Conservation (phyloP, 2,113 vertebrate genomes). For the Aleadryas rufinucha region DNA sequence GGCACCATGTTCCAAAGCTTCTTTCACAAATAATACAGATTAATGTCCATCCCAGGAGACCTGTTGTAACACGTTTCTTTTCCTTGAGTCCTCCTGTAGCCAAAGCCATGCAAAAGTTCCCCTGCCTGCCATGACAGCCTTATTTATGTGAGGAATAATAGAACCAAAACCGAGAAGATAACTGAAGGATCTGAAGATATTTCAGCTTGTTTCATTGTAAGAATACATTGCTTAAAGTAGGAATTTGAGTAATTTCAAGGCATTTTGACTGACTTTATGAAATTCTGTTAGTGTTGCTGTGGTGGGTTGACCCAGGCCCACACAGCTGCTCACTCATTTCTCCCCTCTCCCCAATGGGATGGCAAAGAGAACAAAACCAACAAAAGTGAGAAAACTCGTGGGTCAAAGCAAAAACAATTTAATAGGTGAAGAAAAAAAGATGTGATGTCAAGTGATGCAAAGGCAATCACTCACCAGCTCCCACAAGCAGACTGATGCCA, state of each 20-base stretch:
- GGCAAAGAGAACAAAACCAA: background rate
- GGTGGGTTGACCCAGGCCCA: background rate
- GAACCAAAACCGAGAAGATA: background rate
- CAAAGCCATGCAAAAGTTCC: background rate
- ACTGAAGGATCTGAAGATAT: background rate
- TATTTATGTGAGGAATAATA: background rate
- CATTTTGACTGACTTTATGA: background rate
- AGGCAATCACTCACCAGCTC: background rate
- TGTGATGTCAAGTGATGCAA: background rate
- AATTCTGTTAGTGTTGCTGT: background rate
- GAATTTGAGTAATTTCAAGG: background rate
- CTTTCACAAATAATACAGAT: background rate
- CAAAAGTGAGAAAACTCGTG: background rate
- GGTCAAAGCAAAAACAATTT: background rate
- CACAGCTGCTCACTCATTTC: background rate
- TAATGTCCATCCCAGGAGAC: background rate
- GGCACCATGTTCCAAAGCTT: background rate
- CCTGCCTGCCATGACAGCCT: background rate
- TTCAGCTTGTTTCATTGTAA: background rate
- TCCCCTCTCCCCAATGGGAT: background rate
- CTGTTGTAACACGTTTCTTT: background rate
- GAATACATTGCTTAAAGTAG: background rate
- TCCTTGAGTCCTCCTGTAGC: background rate
- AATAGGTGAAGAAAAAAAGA: background rate
- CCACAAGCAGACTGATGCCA: background rate